These are phyloP conservation scores for Mimas tiliae DNA, from an alignment of 2,888 invertebrate species.

Conservation along the genomic window DNA sequence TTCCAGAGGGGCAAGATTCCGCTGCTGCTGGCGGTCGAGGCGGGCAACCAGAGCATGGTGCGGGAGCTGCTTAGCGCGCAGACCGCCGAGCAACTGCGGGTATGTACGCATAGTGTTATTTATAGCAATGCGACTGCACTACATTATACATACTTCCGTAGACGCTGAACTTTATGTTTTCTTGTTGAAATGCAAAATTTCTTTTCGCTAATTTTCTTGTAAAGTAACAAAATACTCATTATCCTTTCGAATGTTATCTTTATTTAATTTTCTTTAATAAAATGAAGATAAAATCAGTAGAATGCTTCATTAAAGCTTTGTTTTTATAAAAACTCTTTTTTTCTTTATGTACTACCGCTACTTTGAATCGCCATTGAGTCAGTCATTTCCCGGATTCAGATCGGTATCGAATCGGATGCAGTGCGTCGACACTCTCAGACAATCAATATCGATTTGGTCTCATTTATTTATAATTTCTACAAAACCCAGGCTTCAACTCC, in stretches of 20 bases:
- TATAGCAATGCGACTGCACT: slow-evolving; percentile 17
- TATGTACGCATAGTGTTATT: slow-evolving; percentile 49
- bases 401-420: too few species aligned
- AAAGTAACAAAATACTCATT: not conserved
- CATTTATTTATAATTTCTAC: not conserved
- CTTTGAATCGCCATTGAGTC: too few species aligned
- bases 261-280: not conserved
- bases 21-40: slow-evolving; percentile 96
- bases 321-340: too few species aligned
- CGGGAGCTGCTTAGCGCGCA: slow-evolving; percentile 95
- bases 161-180: not conserved
- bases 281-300: not conserved
- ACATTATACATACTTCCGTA: not conserved
- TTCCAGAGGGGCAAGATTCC: slow-evolving; percentile 97
- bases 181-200: not conserved
- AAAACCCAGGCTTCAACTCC: slow-evolving; percentile 87
- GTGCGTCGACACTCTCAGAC: too few species aligned
- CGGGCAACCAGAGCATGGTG: slow-evolving; percentile 97
- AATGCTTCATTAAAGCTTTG: not conserved
- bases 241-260: not conserved
- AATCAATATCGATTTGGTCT: not conserved
- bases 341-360: too few species aligned
- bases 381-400: too few species aligned
- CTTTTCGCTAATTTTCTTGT: not conserved
- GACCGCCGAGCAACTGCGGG: slow-evolving; percentile 94